These are phyloP conservation scores for Pyrochroa serraticornis DNA, from an alignment of 2,888 invertebrate genomes.

Conservation along the genomic window DNA sequence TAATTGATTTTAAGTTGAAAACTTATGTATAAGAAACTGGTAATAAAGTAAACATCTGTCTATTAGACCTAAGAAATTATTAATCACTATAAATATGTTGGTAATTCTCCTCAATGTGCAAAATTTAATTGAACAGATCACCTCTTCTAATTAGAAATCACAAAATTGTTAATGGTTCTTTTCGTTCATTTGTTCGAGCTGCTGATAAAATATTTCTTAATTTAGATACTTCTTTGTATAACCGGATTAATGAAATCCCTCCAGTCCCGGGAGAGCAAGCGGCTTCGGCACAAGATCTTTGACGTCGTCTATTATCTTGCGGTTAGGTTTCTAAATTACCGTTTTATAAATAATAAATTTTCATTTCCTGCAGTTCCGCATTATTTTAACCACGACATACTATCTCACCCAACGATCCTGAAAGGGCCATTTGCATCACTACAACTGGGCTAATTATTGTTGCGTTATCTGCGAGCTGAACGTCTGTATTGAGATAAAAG, in stretches of 20 bases:
- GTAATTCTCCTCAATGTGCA: no score
- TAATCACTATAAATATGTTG: no score
- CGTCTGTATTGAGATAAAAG: not conserved
- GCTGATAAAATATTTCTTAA: conserved; percentile 22
- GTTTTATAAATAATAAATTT: conserved; percentile 43
- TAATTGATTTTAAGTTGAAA: no score
- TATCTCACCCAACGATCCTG: no score
- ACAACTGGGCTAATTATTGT: not conserved
- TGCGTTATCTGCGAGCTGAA: not conserved
- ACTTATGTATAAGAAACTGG: no score
- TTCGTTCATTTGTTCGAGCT: not conserved
- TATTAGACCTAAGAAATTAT: no score
- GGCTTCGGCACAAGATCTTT: conserved; percentile 31
- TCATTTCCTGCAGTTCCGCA: conserved; percentile 32
- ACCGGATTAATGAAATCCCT: conserved; percentile 36
- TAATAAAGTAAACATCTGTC: no score
- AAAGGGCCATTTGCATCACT: not conserved
- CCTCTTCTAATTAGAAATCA: no score
- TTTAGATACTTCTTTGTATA: conserved; percentile 21
- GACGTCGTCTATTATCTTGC: conserved; percentile 34
- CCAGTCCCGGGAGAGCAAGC: conserved; percentile 18
- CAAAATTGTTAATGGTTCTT: no score
- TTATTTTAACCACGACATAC: conserved; percentile 11
- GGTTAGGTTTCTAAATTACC: conserved; percentile 40
- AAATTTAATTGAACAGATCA: no score